Base-by-base conservation (phyloP, 2,113 vertebrate genomes). In the Notarius quadriscutis region DNA sequence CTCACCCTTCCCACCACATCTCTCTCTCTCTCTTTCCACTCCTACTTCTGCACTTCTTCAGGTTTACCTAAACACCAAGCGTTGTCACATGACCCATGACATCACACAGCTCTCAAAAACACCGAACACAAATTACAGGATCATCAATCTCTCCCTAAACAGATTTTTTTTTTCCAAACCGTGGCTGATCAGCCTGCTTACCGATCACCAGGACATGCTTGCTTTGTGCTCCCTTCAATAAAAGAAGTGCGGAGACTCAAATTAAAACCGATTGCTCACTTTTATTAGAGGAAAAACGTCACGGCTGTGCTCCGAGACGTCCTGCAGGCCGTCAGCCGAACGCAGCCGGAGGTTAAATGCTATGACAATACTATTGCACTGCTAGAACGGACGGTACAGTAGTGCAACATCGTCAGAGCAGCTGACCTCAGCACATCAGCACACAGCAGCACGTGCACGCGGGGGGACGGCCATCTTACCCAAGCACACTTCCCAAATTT, bases 361-460 rank as follows among this genome's bases (percentile, higher is more conserved):
- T 98, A 97, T 98, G 97, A 98, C 97, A 98, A 98, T 98, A 97
- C 97, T 97, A 97, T 98, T 98, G 97, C 97, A 98, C 97, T 98
- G 97, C 97, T 98, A 97, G 96, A 97, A 96, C 96, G 94, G 96
- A 96, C 96, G 95, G 95, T 95, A 98, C 97, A 98, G 97, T 98
- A 98, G 97, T 98, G 97, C 97, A 98, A 98, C 96, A 97, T 96
- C 96, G 97, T 98, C 97, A 98, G 96, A 97, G 97, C 97, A 95
- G 94, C 95, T 95, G 96, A 96, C 96, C 95, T 95, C 96, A 97
- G 97, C 96, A 96, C 94, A 92, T 92, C 92, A 92, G 92, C 94
- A 93, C 88, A 96, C 94, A 92, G 92, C 92, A 92, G 92, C 94
- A 93, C 88, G 91, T 92, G 92, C 67, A 41, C 75, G 14, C 3